Evolutionary conservation across 2,113 vertebrate species (phyloP).

Genomic region (Phalacrocorax pelagicus): DNA sequence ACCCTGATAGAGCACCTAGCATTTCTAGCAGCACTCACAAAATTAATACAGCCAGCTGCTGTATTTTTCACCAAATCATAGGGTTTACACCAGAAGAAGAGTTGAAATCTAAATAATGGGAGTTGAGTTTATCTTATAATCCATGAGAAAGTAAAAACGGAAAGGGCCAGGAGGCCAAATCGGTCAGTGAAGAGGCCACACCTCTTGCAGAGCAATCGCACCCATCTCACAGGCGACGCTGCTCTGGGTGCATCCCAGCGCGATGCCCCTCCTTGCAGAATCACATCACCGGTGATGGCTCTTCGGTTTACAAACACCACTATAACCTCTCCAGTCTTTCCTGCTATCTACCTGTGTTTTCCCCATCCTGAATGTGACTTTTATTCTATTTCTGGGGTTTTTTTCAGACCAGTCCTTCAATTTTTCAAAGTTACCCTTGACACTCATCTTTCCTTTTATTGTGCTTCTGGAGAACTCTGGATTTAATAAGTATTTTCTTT

Average conservation of each 20-base stretch:
- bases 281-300: accelerated
- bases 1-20: neutral
- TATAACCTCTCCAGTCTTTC: neutral
- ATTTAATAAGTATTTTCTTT: neutral
- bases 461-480: neutral
- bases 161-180: neutral
- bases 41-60: neutral
- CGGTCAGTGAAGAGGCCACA: accelerated
- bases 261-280: neutral
- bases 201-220: accelerated
- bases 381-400: neutral
- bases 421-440: neutral
- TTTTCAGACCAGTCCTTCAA: neutral
- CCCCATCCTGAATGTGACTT: neutral
- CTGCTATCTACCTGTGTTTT: neutral
- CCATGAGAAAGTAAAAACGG: no score
- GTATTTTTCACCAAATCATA: neutral
- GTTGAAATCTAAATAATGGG: neutral
- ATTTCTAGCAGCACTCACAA: neutral
- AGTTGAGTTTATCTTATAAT: neutral
- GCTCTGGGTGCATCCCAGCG: neutral
- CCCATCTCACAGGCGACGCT: accelerated
- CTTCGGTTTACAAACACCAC: neutral
- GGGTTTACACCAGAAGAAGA: neutral
- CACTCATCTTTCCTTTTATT: neutral